phyloP scores from a whole-genome alignment of 2,888 invertebrate genomes.

The Ochropacha duplaris region DNA sequence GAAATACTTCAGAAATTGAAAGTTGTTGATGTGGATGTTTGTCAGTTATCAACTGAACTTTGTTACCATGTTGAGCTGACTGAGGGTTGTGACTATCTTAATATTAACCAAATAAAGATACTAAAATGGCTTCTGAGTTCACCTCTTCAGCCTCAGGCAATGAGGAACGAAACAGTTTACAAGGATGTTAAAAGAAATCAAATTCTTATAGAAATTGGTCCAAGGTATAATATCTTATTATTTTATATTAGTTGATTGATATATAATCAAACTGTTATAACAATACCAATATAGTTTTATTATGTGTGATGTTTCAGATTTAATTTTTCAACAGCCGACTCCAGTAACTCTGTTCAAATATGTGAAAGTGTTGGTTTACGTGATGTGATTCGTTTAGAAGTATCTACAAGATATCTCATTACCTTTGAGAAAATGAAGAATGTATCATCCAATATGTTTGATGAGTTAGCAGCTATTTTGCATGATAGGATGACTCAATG shows the following conservation, averaged over 20 bases:
- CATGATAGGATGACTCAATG: constrained; percentile 98
- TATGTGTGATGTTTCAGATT: constrained; percentile 81
- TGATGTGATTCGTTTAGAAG: constrained; percentile 91
- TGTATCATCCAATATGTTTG: constrained; percentile 59
- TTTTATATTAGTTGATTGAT: neutral
- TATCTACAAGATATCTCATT: constrained; percentile 89
- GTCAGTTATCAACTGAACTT: constrained; percentile 86
- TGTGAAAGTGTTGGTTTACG: constrained; percentile 92
- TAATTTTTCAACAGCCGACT: constrained; percentile 97
- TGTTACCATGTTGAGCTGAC: constrained; percentile 90
- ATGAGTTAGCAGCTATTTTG: constrained; percentile 83
- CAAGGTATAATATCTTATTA: constrained; percentile 81
- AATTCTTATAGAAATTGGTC: constrained; percentile 93
- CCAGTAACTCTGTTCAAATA: constrained; percentile 97
- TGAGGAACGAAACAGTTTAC: constrained; percentile 81
- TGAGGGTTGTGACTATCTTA: constrained; percentile 75
- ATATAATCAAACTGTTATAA: neutral
- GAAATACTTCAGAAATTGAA: constrained; percentile 83
- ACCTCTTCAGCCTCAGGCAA: constrained; percentile 84
- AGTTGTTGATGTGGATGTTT: constrained; percentile 70
- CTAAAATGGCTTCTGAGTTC: constrained; percentile 91
- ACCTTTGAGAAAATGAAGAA: constrained; percentile 65
- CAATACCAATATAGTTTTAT: neutral
- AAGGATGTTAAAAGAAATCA: constrained; percentile 60
- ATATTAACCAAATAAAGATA: constrained; percentile 83